Evolutionary conservation across 2,888 invertebrate genomes (phyloP), one percentile per base, ranked within the genome.

Genomic region (Drosophila peninsularis): DNA sequence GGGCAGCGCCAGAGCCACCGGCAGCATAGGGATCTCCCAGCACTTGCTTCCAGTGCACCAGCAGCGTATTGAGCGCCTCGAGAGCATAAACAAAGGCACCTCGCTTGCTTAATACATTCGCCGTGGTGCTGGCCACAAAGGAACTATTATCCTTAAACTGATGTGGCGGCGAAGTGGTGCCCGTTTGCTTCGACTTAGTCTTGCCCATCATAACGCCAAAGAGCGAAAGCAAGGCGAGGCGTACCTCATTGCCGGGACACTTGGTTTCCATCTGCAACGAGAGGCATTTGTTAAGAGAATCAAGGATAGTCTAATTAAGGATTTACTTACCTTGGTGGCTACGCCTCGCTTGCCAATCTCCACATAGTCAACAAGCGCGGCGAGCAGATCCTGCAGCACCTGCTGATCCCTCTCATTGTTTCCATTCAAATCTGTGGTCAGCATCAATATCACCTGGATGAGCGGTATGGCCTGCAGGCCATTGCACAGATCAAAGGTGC

Each of bases 381-480:
- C 94, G 1, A 98, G 93, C 5, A 98, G 93, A 0, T 95, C 94
- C 80, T 97, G 96, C 19, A 98, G 93, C 34, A 96, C 96, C 0
- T 94, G 94, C 81, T 95, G 95, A 91, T 98, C 97, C 45, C 94
- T 94, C 89, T 97, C 97, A 36, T 96, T 96, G 83, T 95, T 96
- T 0, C 96, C 96, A 92, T 98, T 98, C 30, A 98, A 94, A 92
- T 98, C 98, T 10, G 96, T 95, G 0, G 97, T 97, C 57, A 98
- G 93, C 96, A 98, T 97, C 11, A 98, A 94, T 5, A 98, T 94
- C 74, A 96, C 97, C 94, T 98, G 98, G 91, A 98, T 95, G 89
- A 97, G 97, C 0, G 98, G 98, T 90, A 98, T 97, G 21, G 97
- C 96, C 69, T 97, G 94, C 9, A 97, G 95, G 2, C 98, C 98